A percentile compares a stretch with the other conserved stretches of the same genome.
These are phyloP conservation scores for Amphimallon solstitiale DNA, from an alignment of 2,888 invertebrate species.

Conservation along the genomic window DNA sequence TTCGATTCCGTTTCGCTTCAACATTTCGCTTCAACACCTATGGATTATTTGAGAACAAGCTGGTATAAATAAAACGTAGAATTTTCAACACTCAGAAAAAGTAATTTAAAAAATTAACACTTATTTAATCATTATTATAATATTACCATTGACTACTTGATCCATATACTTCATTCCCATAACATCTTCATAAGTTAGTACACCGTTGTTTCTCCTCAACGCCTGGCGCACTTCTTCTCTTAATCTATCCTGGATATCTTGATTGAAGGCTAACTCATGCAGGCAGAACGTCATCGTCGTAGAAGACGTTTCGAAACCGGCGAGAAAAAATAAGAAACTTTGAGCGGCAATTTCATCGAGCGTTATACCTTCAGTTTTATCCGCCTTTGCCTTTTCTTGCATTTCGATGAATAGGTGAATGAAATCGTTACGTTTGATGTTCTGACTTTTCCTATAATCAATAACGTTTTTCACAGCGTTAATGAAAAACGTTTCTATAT, in stretches of 20 bases:
- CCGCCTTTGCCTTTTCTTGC: slow-evolving; percentile 3
- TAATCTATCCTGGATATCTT: slow-evolving; percentile 6
- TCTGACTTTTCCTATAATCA: background rate
- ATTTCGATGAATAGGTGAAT: slow-evolving; percentile 20
- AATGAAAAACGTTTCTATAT: slow-evolving; percentile 13
- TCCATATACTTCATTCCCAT: slow-evolving; percentile 20
- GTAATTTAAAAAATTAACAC: too few relatives aligned
- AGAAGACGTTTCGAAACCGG: slow-evolving; percentile 18
- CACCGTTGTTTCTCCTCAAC: background rate
- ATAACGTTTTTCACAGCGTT: background rate
- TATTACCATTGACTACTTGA: slow-evolving; percentile 12
- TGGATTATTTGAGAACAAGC: too few relatives aligned
- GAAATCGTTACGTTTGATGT: slow-evolving; percentile 5
- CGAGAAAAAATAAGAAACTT: slow-evolving; percentile 1
- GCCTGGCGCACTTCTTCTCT: background rate
- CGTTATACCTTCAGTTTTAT: background rate
- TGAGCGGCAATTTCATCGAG: slow-evolving; percentile 6
- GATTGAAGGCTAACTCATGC: slow-evolving; percentile 18
- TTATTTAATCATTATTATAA: background rate
- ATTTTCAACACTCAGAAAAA: too few relatives aligned
- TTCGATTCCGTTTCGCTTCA: too few relatives aligned
- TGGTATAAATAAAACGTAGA: too few relatives aligned
- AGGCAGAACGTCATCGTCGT: slow-evolving; percentile 19
- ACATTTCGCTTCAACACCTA: too few relatives aligned
- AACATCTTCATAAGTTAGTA: slow-evolving; percentile 10